These are phyloP conservation scores for Stenodema calcarata DNA, from an alignment of 2,888 invertebrate species.

Conservation along the genomic window DNA sequence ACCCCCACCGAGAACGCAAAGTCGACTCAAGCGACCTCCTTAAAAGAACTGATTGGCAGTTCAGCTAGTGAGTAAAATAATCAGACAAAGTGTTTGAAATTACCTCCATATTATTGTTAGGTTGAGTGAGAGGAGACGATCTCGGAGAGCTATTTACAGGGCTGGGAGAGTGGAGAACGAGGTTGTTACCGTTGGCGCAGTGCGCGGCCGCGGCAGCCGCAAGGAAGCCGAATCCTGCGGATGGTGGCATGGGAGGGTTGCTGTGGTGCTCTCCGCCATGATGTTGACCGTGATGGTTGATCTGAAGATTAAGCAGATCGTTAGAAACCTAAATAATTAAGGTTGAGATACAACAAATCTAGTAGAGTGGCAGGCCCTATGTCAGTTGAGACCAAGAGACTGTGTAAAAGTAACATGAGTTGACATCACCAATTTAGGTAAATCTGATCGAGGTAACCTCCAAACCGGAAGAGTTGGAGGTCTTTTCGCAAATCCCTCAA, in stretches of 20 bases:
- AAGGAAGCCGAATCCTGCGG: conserved; percentile 61
- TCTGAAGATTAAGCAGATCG: background rate
- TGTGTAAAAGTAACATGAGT: too few species aligned
- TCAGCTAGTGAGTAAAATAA: too few species aligned
- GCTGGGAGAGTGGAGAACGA: conserved; percentile 56
- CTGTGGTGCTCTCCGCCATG: conserved; percentile 59
- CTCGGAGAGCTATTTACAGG: conserved; percentile 57
- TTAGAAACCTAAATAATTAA: background rate
- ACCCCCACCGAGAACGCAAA: too few species aligned
- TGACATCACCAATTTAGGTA: too few species aligned
- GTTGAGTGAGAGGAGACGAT: conserved; percentile 57
- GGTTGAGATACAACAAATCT: too few species aligned
- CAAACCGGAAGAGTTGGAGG: too few species aligned
- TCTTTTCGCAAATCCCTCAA: too few species aligned
- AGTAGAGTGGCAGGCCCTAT: too few species aligned
- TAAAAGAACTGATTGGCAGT: too few species aligned
- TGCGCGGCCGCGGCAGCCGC: conserved; percentile 62
- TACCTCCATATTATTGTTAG: conserved; percentile 59
- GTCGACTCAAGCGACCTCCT: too few species aligned
- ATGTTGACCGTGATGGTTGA: conserved; percentile 46
- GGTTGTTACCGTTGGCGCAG: conserved; percentile 55
- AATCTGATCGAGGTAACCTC: too few species aligned
- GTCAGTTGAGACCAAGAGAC: too few species aligned
- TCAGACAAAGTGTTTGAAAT: background rate
- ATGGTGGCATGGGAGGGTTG: background rate